These are phyloP conservation scores for Herpailurus yagouaroundi DNA, from an alignment of 2,113 vertebrate species.

Conservation along the genomic window DNA sequence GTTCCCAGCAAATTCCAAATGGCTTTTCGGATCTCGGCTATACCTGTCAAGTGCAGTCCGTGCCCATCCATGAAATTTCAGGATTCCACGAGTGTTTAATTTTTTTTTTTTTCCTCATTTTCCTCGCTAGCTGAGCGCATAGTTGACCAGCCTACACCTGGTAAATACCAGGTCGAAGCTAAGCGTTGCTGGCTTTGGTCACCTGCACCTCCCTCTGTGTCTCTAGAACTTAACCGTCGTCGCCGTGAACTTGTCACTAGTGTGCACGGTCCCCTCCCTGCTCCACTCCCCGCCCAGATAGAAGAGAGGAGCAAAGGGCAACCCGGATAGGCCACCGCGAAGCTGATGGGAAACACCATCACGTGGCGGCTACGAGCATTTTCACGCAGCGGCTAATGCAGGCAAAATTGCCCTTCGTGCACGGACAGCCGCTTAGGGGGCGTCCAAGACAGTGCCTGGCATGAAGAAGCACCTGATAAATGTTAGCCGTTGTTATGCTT, in stretches of 20 bases:
- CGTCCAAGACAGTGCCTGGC: background rate
- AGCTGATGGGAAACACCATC: background rate
- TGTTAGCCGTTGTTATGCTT: background rate
- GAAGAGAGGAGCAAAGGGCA: background rate
- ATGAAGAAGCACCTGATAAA: background rate
- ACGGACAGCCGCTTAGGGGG: fast-evolving
- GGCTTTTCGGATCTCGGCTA: background rate
- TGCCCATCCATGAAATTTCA: background rate
- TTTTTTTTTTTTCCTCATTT: background rate
- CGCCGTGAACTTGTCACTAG: too few relatives aligned
- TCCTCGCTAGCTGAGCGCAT: background rate
- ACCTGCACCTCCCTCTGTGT: background rate
- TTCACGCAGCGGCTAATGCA: background rate
- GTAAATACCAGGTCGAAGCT: background rate
- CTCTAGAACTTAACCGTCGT: background rate
- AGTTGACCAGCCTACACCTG: background rate
- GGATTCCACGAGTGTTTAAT: background rate
- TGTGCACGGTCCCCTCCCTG: background rate
- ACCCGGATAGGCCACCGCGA: background rate
- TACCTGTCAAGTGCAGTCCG: background rate
- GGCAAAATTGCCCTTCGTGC: background rate
- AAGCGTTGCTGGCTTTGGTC: background rate
- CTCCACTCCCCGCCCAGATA: background rate
- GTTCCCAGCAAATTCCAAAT: background rate
- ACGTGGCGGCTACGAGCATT: background rate